Conservation (phyloP, 2,797 vertebrate genomes). For the Danio kyathit region DNA sequence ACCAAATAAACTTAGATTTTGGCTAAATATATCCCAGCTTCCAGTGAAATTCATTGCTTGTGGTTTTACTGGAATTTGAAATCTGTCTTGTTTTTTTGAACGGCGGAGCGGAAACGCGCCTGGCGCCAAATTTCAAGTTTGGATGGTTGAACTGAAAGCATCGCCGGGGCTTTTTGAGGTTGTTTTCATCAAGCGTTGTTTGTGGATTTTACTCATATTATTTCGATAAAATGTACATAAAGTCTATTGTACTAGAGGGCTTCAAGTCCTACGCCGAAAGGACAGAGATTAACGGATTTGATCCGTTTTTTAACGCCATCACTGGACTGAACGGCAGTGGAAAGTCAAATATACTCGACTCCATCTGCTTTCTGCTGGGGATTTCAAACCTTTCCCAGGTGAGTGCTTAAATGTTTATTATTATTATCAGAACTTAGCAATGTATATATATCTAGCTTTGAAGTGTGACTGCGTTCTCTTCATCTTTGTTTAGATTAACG, state of each 20-base stretch:
- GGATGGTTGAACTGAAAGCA: slow-evolving; percentile 18
- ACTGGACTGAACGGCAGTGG: slow-evolving; percentile 97
- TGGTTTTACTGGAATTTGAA: background rate
- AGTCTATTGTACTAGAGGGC: slow-evolving; percentile 91
- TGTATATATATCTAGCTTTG: background rate
- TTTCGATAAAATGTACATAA: slow-evolving; percentile 87
- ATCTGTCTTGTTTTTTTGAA: slow-evolving; percentile 6
- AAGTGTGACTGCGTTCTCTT: no score
- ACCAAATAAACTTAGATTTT: background rate
- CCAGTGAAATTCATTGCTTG: background rate
- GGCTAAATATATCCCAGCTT: background rate
- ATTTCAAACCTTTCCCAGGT: slow-evolving; percentile 92
- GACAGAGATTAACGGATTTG: slow-evolving; percentile 90
- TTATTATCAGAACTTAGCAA: background rate
- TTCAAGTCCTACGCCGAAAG: slow-evolving; percentile 97
- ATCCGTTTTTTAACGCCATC: slow-evolving; percentile 95
- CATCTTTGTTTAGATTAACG: background rate
- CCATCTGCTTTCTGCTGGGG: slow-evolving; percentile 95
- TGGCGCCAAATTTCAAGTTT: slow-evolving; percentile 84
- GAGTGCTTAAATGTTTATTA: slow-evolving; percentile 55
- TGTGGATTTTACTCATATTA: slow-evolving; percentile 7
- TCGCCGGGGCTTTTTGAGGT: background rate
- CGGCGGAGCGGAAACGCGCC: slow-evolving; percentile 5
- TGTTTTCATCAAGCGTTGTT: slow-evolving; percentile 50
- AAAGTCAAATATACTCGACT: slow-evolving; percentile 96